phyloP scores from a whole-genome alignment of 2,888 invertebrate genomes.

The Ditylenchus weischeri region DNA sequence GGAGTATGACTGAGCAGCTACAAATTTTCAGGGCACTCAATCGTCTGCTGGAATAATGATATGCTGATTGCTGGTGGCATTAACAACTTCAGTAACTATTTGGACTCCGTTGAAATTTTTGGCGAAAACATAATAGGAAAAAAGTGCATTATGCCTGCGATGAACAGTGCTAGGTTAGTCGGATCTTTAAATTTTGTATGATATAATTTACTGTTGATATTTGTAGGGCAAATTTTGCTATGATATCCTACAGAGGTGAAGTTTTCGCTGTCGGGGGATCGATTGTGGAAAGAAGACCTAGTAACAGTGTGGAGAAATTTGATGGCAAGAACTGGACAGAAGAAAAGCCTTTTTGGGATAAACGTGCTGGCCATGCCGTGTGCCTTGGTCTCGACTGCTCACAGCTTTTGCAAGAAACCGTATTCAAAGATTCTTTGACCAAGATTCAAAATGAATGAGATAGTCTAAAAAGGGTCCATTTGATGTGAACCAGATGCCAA shows the following conservation, averaged over 20 bases:
- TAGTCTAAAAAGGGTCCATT: no score
- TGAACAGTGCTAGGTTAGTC: not conserved
- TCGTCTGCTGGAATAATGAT: conserved; percentile 11
- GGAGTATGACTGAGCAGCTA: no score
- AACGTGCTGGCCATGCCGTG: no score
- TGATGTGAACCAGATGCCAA: no score
- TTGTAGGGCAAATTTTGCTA: conserved; percentile 3
- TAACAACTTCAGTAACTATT: not conserved
- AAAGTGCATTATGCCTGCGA: not conserved
- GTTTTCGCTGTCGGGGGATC: conserved; percentile 6
- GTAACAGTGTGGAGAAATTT: conserved; percentile 6
- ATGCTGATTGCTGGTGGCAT: conserved; percentile 12
- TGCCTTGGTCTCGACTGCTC: no score
- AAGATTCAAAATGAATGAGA: no score
- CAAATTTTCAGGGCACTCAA: not conserved
- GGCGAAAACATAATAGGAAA: not conserved
- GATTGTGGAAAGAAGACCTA: not conserved
- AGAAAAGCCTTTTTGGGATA: no score
- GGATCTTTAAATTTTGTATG: not conserved
- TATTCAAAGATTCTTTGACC: no score
- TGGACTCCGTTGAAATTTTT: not conserved
- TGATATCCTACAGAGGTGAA: conserved; percentile 9
- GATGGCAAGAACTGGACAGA: conserved; percentile 14
- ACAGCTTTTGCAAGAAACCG: no score
- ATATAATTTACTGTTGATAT: not conserved